These are phyloP conservation scores for Thamnophis sirtalis DNA, from an alignment of 2,113 vertebrate genomes.

Conservation along the genomic window DNA sequence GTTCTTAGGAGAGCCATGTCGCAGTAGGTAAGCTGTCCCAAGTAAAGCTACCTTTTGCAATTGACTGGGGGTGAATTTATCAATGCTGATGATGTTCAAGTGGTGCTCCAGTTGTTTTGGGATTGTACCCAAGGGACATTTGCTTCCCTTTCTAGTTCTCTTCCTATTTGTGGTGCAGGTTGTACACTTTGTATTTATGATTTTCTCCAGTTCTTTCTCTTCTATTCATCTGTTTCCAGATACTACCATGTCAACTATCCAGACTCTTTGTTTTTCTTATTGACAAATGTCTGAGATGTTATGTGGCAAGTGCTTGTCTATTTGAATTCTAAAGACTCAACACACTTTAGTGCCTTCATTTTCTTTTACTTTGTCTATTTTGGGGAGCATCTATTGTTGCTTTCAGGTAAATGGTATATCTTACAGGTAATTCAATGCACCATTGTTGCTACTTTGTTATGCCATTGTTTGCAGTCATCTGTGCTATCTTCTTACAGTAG, in stretches of 20 bases:
- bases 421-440: too few species aligned
- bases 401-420: too few species aligned
- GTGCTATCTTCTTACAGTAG: too few species aligned
- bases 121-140: background rate
- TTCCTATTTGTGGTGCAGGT: background rate
- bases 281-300: background rate
- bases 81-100: background rate
- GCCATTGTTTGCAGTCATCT: too few species aligned
- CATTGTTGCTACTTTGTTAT: too few species aligned
- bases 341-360: too few species aligned
- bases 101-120: background rate
- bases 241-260: background rate
- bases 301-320: too few species aligned
- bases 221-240: background rate
- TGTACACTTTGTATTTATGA: background rate
- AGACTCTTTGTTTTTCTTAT: background rate
- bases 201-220: background rate
- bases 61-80: background rate
- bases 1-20: background rate
- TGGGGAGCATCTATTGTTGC: too few species aligned
- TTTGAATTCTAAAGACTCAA: too few species aligned
- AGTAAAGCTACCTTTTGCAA: background rate
- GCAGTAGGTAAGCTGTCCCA: background rate
- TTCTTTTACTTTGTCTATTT: too few species aligned
- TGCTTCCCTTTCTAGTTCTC: background rate